Conservation (phyloP, 1,140 invertebrate genomes). For the Pseudomyrmex sp. region DNA sequence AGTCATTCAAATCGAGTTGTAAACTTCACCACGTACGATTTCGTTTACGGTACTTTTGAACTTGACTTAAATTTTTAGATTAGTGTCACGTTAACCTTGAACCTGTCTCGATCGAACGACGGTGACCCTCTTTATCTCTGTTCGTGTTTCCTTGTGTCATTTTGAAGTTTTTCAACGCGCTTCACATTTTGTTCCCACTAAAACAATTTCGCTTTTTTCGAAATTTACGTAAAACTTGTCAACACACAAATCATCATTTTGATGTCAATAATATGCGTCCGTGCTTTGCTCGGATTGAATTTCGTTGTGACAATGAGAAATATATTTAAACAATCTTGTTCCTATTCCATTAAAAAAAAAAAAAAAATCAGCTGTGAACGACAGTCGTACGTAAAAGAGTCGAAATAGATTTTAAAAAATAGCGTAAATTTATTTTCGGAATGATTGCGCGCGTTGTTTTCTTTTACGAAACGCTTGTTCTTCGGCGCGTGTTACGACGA, state of each 20-base stretch:
- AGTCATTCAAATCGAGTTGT: neutral
- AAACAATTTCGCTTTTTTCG: neutral
- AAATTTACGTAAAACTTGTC: neutral
- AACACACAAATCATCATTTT: slow-evolving; percentile 6
- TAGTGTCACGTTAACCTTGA: slow-evolving; percentile 40
- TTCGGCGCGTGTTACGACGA: too few relatives aligned
- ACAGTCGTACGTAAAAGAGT: slow-evolving; percentile 16
- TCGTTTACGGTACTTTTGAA: slow-evolving; percentile 84
- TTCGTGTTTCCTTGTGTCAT: too few relatives aligned
- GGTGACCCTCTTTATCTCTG: too few relatives aligned
- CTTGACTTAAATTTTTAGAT: slow-evolving; percentile 84
- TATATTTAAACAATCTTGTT: neutral
- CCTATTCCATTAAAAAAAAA: neutral
- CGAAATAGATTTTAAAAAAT: slow-evolving; percentile 17
- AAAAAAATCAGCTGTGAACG: neutral
- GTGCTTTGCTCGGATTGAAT: neutral
- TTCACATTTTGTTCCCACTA: neutral
- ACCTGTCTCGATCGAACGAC: neutral
- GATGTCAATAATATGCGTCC: neutral
- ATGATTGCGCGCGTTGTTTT: neutral
- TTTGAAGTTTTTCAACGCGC: too few relatives aligned
- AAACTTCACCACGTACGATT: slow-evolving; percentile 57
- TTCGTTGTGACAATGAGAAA: neutral
- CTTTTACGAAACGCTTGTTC: neutral
- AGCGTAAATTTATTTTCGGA: neutral